phyloP scores from a whole-genome alignment of 2,888 invertebrate species.

The Trypoxylon attenuatum region DNA sequence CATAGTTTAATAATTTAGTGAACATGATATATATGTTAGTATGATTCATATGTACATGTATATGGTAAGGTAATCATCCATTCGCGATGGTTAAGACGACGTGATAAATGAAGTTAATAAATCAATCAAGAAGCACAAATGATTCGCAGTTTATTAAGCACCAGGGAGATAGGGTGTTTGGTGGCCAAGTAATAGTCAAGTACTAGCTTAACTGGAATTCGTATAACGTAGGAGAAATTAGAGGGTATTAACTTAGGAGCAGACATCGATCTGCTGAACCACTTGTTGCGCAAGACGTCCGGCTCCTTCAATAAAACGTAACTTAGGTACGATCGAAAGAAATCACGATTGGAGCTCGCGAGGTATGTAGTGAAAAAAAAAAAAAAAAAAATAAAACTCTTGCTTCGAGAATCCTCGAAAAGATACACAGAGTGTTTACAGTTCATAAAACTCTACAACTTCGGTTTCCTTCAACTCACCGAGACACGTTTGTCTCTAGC shows the following conservation, averaged over 20 bases:
- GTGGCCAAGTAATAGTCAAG: neutral
- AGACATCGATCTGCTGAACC: conserved; percentile 14
- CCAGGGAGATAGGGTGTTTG: neutral
- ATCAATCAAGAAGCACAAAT: neutral
- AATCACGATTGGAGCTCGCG: neutral
- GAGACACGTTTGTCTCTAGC: no score
- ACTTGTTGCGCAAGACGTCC: conserved; percentile 17
- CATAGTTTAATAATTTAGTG: no score
- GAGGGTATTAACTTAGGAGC: conserved; percentile 16
- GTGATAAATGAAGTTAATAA: neutral
- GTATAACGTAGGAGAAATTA: neutral
- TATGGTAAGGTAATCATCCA: no score
- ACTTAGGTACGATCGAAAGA: conserved; percentile 3
- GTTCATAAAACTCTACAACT: no score
- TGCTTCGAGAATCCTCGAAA: no score
- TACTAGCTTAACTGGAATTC: neutral
- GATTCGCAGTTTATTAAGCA: neutral
- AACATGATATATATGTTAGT: no score
- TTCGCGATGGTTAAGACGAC: no score
- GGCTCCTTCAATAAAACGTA: neutral
- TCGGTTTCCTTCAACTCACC: no score
- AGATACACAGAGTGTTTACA: no score
- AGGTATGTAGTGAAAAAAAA: no score
- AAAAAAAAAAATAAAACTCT: no score
- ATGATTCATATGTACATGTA: no score